Conservation (phyloP, 1,140 invertebrate genomes). For the Drosophila santomea region DNA sequence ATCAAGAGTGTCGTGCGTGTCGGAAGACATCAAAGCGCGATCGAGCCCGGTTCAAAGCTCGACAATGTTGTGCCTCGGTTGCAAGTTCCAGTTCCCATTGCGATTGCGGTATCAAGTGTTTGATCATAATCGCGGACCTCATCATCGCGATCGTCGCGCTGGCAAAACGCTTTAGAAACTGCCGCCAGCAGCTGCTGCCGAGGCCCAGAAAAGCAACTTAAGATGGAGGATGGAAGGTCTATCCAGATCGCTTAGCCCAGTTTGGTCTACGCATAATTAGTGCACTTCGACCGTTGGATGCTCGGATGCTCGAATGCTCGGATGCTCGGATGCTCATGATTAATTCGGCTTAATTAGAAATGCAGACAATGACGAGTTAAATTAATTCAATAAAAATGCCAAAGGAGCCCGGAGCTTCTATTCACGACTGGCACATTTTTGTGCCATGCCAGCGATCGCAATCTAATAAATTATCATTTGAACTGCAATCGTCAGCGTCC, state of each 20-base stretch:
- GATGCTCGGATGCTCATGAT: slow-evolving; percentile 62
- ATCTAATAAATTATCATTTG: slow-evolving; percentile 83
- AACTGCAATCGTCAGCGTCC: slow-evolving; percentile 78
- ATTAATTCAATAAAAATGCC: slow-evolving; percentile 83
- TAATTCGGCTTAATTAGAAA: slow-evolving; percentile 83
- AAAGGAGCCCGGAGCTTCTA: slow-evolving; percentile 34
- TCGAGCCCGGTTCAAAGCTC: slow-evolving; percentile 15
- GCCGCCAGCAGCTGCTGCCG: slow-evolving; percentile 52
- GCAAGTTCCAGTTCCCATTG: slow-evolving; percentile 34
- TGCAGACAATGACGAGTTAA: slow-evolving; percentile 74
- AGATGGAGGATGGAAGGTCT: slow-evolving; percentile 16
- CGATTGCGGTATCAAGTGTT: slow-evolving; percentile 55
- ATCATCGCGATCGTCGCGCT: slow-evolving; percentile 37
- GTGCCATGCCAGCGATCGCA: slow-evolving; percentile 63
- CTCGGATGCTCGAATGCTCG: slow-evolving; percentile 58
- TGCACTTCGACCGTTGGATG: slow-evolving; percentile 27
- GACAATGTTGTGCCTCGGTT: slow-evolving; percentile 15
- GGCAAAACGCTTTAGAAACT: slow-evolving; percentile 67
- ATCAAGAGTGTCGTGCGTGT: slow-evolving; percentile 67
- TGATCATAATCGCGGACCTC: slow-evolving; percentile 75
- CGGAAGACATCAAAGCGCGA: slow-evolving; percentile 66
- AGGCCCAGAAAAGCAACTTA: slow-evolving; percentile 17
- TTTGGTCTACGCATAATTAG: slow-evolving; percentile 77
- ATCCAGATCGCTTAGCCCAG: slow-evolving; percentile 52
- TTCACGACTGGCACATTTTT: slow-evolving; percentile 49